phyloP scores from a whole-genome alignment of 2,888 invertebrate genomes.

The Homarus gammarus region DNA sequence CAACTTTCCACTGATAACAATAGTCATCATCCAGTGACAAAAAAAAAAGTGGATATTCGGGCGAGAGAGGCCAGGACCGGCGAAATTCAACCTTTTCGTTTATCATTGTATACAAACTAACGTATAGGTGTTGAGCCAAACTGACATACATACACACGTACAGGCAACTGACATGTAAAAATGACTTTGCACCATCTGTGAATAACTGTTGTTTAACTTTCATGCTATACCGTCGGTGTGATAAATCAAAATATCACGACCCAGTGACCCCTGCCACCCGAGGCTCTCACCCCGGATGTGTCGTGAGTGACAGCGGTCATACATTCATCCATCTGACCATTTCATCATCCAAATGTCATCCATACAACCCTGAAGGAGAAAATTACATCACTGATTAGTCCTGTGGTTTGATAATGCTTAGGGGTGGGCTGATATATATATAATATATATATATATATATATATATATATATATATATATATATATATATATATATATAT shows the following conservation, averaged over 20 bases:
- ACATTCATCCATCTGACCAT: background rate
- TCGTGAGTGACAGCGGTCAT: background rate
- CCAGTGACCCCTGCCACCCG: background rate
- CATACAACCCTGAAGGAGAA: background rate
- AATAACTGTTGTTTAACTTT: conserved; percentile 15
- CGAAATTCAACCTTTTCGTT: background rate
- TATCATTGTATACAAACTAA: background rate
- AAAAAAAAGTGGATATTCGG: no score
- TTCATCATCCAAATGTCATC: conserved; percentile 7
- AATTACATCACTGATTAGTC: background rate
- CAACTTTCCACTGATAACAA: no score
- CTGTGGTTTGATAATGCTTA: background rate
- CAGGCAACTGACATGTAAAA: background rate
- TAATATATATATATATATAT: background rate
- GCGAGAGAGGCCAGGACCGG: background rate
- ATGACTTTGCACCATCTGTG: background rate
- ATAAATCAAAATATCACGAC: conserved; percentile 18
- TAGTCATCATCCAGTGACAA: no score
- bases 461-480: background rate
- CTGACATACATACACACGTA: no score
- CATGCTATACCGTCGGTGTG: conserved; percentile 13
- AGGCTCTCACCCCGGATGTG: background rate
- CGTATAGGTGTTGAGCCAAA: background rate
- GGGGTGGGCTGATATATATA: background rate
- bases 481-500: no score